These are phyloP conservation scores for Rutpela maculata DNA, from an alignment of 2,888 invertebrate species.

Conservation along the genomic window DNA sequence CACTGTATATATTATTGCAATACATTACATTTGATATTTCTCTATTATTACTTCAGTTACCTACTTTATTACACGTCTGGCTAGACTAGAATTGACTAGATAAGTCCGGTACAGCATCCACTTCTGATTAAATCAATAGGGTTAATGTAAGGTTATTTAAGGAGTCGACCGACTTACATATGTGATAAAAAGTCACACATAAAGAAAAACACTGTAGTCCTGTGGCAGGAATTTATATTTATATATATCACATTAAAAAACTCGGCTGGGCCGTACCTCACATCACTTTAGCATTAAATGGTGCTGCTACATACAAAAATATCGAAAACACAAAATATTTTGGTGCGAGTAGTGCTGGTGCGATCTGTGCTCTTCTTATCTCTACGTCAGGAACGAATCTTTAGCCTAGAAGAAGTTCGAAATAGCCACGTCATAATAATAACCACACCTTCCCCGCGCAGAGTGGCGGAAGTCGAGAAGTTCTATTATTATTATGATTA, in stretches of 20 bases:
- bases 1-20: constrained; percentile 65
- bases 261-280: constrained; percentile 59
- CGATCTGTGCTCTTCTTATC: constrained; percentile 57
- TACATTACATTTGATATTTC: constrained; percentile 67
- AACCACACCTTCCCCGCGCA: background rate
- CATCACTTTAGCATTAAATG: constrained; percentile 57
- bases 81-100: constrained; percentile 63
- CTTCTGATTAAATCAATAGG: constrained; percentile 18
- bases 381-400: constrained; percentile 57
- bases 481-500: background rate
- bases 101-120: constrained; percentile 19
- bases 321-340: constrained; percentile 43
- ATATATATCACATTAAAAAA: constrained; percentile 69
- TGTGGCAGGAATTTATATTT: constrained; percentile 66
- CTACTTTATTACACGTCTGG: constrained; percentile 51
- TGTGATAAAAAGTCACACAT: constrained; percentile 61
- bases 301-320: constrained; percentile 48
- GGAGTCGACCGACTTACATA: constrained; percentile 64
- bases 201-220: constrained; percentile 62
- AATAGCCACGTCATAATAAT: background rate
- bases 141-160: constrained; percentile 58
- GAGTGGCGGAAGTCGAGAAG: background rate
- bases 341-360: constrained; percentile 62
- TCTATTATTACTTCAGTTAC: constrained; percentile 67
- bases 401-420: constrained; percentile 29